Evolutionary conservation across 2,888 invertebrate species (phyloP).

Genomic region (Acanthococcus lagerstroemiae): DNA sequence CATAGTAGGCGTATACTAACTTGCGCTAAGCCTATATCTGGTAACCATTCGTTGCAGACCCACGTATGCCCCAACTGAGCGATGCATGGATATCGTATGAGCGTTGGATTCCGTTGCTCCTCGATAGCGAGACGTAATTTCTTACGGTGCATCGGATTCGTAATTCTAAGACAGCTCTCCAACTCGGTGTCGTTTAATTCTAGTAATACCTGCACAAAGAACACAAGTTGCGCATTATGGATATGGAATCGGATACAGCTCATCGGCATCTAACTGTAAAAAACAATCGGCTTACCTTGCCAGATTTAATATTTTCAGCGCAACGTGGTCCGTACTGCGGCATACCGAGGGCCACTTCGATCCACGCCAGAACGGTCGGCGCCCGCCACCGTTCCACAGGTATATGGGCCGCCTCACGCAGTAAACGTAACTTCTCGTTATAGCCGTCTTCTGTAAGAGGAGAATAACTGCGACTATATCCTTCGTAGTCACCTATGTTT

Average conservation of each 20-base stretch:
- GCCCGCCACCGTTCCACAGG: conserved; percentile 88
- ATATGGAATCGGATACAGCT: not conserved
- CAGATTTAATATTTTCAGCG: conserved; percentile 89
- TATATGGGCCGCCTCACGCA: conserved; percentile 72
- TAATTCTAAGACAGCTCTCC: conserved; percentile 80
- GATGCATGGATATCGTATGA: conserved; percentile 78
- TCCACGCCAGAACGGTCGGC: conserved; percentile 85
- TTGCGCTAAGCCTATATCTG: conserved; percentile 78
- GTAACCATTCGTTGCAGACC: conserved; percentile 88
- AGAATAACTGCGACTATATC: conserved; percentile 48
- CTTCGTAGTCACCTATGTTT: conserved; percentile 22
- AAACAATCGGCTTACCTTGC: conserved; percentile 55
- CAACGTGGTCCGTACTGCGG: conserved; percentile 83
- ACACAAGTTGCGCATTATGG: not conserved
- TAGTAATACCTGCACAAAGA: conserved; percentile 60
- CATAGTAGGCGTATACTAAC: conserved; percentile 42
- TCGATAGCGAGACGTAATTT: conserved; percentile 87
- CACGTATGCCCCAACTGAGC: conserved; percentile 82
- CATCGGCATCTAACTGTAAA: not conserved
- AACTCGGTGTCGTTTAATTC: conserved; percentile 85
- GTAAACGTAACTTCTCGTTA: conserved; percentile 61
- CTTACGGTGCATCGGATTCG: conserved; percentile 86
- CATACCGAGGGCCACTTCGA: conserved; percentile 89
- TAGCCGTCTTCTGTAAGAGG: conserved; percentile 60
- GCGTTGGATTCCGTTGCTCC: conserved; percentile 76